A percentile compares a stretch with the other conserved stretches of the same genome.
Conservation (phyloP, 1,140 invertebrate genomes). For the Caerostris darwini region DNA sequence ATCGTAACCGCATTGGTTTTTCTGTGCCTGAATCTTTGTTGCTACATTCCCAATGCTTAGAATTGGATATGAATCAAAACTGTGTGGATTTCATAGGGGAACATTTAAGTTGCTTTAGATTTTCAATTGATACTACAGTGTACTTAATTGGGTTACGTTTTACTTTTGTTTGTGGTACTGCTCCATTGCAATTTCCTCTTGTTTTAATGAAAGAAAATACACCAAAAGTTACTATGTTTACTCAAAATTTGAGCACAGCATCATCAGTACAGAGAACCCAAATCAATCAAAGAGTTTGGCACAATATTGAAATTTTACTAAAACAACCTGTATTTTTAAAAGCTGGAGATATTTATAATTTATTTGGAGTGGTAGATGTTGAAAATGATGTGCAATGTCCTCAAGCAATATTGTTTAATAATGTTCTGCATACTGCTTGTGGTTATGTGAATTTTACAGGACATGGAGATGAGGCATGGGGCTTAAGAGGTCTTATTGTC, state of each 20-base stretch:
- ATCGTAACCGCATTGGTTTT: conserved; percentile 31
- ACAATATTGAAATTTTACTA: conserved; percentile 42
- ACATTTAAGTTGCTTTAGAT: conserved; percentile 37
- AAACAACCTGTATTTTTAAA: conserved; percentile 46
- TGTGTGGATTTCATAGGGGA: conserved; percentile 47
- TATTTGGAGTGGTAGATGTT: conserved; percentile 5
- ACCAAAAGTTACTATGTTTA: conserved; percentile 39
- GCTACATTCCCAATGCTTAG: background rate
- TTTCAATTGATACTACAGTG: conserved; percentile 48
- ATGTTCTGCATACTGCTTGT: background rate
- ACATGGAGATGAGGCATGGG: conserved; percentile 58
- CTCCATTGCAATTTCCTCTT: background rate
- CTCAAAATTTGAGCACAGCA: background rate
- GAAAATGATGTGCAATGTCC: conserved; percentile 37
- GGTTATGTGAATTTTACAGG: conserved; percentile 44
- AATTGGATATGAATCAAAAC: conserved; percentile 9
- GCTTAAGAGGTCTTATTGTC: conserved; percentile 42
- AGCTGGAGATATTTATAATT: conserved; percentile 42
- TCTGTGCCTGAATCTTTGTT: conserved; percentile 53
- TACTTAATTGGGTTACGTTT: conserved; percentile 58
- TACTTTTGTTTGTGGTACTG: background rate
- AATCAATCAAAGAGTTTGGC: conserved; percentile 40
- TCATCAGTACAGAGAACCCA: background rate
- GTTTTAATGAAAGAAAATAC: conserved; percentile 38
- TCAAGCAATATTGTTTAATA: conserved; percentile 15